phyloP scores from a whole-genome alignment of 92 coral and sea anemone genomes.

The Actinernus sp. region DNA sequence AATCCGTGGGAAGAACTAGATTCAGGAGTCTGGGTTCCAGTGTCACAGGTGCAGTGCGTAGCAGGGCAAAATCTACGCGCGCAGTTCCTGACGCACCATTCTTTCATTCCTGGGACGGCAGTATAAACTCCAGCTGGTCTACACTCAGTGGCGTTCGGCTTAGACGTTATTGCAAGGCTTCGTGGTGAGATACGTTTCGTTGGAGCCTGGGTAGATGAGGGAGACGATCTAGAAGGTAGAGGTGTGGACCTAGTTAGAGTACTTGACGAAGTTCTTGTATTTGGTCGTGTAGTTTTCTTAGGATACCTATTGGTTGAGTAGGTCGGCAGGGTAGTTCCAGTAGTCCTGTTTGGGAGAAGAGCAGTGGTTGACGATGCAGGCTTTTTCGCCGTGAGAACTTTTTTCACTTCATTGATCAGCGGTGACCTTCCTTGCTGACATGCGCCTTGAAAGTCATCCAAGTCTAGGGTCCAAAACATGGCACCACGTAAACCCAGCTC shows the following conservation, averaged over 20 bases:
- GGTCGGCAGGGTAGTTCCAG: slow-evolving; percentile 17
- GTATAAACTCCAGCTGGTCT: slow-evolving; percentile 19
- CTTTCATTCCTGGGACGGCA: slow-evolving; percentile 25
- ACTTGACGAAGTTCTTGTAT: background rate
- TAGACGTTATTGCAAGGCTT: background rate
- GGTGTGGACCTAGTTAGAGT: no score
- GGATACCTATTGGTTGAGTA: slow-evolving; percentile 17
- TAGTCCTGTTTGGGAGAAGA: background rate
- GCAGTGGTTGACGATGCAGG: background rate
- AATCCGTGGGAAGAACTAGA: background rate
- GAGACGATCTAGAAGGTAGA: no score
- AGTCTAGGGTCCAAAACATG: slow-evolving; percentile 67
- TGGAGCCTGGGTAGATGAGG: no score
- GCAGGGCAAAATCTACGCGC: background rate
- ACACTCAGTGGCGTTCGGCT: background rate
- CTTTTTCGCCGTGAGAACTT: slow-evolving; percentile 1
- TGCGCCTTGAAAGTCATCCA: slow-evolving; percentile 55
- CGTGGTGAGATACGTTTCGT: no score
- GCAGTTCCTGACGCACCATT: slow-evolving; percentile 43
- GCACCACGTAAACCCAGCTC: slow-evolving; percentile 50
- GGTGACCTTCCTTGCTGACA: slow-evolving; percentile 57
- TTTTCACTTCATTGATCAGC: slow-evolving; percentile 51
- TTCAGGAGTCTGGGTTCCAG: background rate
- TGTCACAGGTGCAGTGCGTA: background rate
- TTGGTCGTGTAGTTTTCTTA: background rate